A percentile compares a stretch with the other conserved stretches of the same genome.
Evolutionary conservation across 1,140 invertebrate species (phyloP).

Genomic region (Drosophila obscura): DNA sequence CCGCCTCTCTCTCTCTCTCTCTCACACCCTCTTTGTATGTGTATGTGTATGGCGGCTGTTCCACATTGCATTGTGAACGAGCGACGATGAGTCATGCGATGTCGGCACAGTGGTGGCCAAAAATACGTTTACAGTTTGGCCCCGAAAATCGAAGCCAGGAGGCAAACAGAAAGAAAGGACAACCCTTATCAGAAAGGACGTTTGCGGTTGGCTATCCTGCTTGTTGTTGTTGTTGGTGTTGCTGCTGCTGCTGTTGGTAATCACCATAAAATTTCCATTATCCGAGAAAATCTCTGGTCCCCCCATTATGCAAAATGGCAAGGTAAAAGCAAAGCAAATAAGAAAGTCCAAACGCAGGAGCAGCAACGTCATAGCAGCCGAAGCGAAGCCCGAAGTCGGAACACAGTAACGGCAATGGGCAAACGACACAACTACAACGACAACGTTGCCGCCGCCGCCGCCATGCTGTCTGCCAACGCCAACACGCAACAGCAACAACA

Average conservation of each 20-base stretch:
- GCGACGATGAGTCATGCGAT: slow-evolving; percentile 68
- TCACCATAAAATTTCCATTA: slow-evolving; percentile 70
- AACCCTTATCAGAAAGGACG: slow-evolving; percentile 80
- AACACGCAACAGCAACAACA: slow-evolving; percentile 75
- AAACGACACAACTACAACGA: slow-evolving; percentile 30
- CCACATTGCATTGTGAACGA: slow-evolving; percentile 74
- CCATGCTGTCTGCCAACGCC: slow-evolving; percentile 79
- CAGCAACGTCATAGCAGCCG: slow-evolving; percentile 29
- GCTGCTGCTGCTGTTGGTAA: slow-evolving; percentile 25
- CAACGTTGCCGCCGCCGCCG: slow-evolving; percentile 45
- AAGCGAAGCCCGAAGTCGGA: slow-evolving; percentile 44
- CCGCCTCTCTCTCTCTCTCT: slow-evolving; percentile 1
- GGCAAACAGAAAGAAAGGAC: slow-evolving; percentile 1
- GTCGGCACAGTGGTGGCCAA: slow-evolving; percentile 61
- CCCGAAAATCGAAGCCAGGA: slow-evolving; percentile 15
- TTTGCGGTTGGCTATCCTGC: slow-evolving; percentile 52
- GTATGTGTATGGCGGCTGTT: slow-evolving; percentile 46
- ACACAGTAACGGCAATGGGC: slow-evolving; percentile 56
- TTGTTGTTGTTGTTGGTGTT: slow-evolving; percentile 27
- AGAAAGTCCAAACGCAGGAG: slow-evolving; percentile 55
- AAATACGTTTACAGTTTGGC: slow-evolving; percentile 42
- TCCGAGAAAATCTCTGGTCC: slow-evolving; percentile 8
- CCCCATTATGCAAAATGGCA: slow-evolving; percentile 57
- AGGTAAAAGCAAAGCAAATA: slow-evolving; percentile 38
- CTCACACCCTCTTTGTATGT: slow-evolving; percentile 28